Base-by-base conservation (phyloP, 2,888 invertebrate genomes). In the Matsumyia berberina region DNA sequence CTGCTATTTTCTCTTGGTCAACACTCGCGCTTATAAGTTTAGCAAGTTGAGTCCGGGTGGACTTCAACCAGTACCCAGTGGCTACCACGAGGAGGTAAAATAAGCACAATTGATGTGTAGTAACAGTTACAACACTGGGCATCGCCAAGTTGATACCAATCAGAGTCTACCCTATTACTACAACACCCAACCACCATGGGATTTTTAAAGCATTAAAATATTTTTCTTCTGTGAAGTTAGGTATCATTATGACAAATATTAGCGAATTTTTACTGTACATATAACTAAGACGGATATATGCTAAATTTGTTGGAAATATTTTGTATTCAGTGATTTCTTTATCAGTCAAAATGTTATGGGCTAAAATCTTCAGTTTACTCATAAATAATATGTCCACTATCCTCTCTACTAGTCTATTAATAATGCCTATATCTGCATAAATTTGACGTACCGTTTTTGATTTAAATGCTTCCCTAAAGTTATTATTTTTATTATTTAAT, bases 211-310 rank as follows among this genome's bases (percentile, higher is more conserved):
- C 42, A 12, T 42, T 42, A 15, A 42, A 42, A 15, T 42, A 42
- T 42, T 42, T 42, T 15, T 42, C 42, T 42, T 42, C 6, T 15
- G 42, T 42, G 15, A 42, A 42, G 15, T 42, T 42, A 15, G 42
- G 42, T 42, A 42, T 39, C 39, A 39, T 12, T 39, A 39, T 39
- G 5, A 39, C 39, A 15, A 42, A 12, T 42, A 42, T 15, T 42
- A 42, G 7, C 15, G 42, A 42, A 42, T 42, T 15, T 7, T 42
- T 2, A 42, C 15, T 42, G 42, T 42, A 42, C 15, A 42, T 12
- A 15, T 15, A 12, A 42, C 42, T 42, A 15, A 15, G 6, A 15
- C 15, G 42, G 7, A 42, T 15, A 7, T 6, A 15, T 0, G 42
- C 15, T 42, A 42, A 42, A 42, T 15, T 42, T 6, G 5, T 5